phyloP scores from a whole-genome alignment of 35 echinoderm and acorn worm genomes.

The Apostichopus parvimensis region DNA sequence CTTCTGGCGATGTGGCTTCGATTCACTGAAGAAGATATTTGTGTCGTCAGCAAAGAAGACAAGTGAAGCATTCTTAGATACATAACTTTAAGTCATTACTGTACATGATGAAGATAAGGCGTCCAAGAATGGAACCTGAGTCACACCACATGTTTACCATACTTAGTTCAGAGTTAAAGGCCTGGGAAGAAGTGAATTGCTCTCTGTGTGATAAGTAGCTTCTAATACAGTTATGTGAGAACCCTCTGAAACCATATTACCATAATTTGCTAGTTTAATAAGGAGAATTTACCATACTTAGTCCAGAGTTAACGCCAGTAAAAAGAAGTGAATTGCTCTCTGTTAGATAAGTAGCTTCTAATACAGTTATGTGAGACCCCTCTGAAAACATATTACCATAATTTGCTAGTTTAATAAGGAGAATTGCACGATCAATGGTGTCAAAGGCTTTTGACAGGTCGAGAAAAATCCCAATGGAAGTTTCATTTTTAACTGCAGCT shows the following conservation, averaged over 20 bases:
- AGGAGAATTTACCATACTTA: not conserved
- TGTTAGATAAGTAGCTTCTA: not conserved
- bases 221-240: no score
- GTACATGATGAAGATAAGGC: constrained; percentile 5
- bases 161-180: no score
- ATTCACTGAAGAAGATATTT: not conserved
- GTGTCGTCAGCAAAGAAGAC: not conserved
- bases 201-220: no score
- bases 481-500: not conserved
- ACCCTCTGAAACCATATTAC: no score
- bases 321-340: not conserved
- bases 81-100: not conserved
- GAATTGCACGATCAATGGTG: not conserved
- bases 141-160: not conserved
- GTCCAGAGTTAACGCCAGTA: not conserved
- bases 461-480: no score
- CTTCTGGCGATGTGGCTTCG: not conserved
- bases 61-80: not conserved
- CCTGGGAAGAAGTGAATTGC: no score
- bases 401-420: constrained; percentile 4
- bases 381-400: not conserved
- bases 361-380: not conserved
- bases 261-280: no score
- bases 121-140: not conserved
- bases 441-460: not conserved